Percentiles rank a stretch among this genome's conserved stretches.
Conservation (phyloP, 2,113 vertebrate genomes). For the Zingel zingel region DNA sequence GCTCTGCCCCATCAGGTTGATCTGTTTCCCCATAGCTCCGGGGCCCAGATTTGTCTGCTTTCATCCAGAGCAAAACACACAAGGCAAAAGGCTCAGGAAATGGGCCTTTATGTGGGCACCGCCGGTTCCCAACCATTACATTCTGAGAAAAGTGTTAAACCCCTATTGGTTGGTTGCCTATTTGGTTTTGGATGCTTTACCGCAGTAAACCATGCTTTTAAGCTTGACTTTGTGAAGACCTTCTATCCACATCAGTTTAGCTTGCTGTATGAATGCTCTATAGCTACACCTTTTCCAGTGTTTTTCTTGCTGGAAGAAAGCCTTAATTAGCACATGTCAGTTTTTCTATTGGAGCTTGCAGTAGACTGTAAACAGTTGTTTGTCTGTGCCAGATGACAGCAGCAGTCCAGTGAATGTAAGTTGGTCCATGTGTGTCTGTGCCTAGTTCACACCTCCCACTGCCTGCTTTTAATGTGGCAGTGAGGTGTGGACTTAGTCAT, state of each 20-base stretch:
- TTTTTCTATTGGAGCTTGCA: conserved; percentile 10
- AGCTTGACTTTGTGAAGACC: neutral
- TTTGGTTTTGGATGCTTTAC: neutral
- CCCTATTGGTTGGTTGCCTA: neutral
- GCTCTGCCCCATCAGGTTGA: neutral
- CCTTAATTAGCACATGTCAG: neutral
- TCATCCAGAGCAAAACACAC: conserved; percentile 26
- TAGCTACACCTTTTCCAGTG: neutral
- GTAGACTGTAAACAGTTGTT: conserved; percentile 42
- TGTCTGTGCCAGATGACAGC: conserved; percentile 27
- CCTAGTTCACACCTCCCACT: conserved; percentile 43
- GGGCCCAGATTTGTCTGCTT: conserved; percentile 34
- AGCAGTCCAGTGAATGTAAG: conserved; percentile 19
- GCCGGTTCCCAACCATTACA: neutral
- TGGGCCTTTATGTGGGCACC: neutral
- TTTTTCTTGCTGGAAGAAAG: neutral
- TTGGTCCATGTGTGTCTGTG: conserved; percentile 35
- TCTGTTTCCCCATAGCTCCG: conserved; percentile 9
- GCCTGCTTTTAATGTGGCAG: conserved; percentile 6
- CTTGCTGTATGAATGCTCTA: neutral
- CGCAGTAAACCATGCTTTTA: neutral
- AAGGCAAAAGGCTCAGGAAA: conserved; percentile 42
- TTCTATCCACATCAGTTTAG: neutral
- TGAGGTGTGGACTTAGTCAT: conserved; percentile 3
- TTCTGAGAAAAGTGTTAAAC: neutral